Percentiles rank a stretch among this genome's conserved stretches.
phyloP scores from a whole-genome alignment of 2,797 vertebrate genomes.

The Acipenser oxyrinchus region DNA sequence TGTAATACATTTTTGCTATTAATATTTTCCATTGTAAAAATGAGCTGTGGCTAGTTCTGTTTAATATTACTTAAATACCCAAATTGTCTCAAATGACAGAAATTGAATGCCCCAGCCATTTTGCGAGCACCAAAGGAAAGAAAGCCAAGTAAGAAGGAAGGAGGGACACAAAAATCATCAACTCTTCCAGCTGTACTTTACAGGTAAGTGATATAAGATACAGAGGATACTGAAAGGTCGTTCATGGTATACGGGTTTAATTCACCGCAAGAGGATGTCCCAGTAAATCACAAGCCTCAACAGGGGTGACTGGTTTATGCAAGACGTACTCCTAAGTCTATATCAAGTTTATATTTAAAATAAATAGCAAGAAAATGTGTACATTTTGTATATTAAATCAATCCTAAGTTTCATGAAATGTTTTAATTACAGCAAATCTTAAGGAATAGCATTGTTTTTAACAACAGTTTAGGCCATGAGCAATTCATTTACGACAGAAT shows the following conservation, averaged over 20 bases:
- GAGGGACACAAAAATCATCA: constrained; percentile 78
- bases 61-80: neutral
- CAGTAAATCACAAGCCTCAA: too few relatives aligned
- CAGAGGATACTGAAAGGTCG: too few relatives aligned
- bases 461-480: too few relatives aligned
- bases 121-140: constrained; percentile 91
- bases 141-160: constrained; percentile 94
- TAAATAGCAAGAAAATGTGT: too few relatives aligned
- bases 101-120: constrained; percentile 81
- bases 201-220: constrained; percentile 63
- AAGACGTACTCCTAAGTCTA: neutral
- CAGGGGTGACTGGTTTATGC: neutral
- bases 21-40: neutral
- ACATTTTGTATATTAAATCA: too few relatives aligned
- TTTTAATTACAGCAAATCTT: too few relatives aligned
- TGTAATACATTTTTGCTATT: neutral
- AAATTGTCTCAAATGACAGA: constrained; percentile 58
- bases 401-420: too few relatives aligned
- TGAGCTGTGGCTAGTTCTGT: too few relatives aligned
- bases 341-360: neutral
- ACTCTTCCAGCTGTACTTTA: constrained; percentile 83
- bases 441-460: too few relatives aligned
- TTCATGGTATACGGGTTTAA: too few relatives aligned
- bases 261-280: too few relatives aligned
- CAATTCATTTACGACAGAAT: too few relatives aligned